These are phyloP conservation scores for Cataglyphis hispanica DNA, from an alignment of 1,140 invertebrate species.

Conservation along the genomic window DNA sequence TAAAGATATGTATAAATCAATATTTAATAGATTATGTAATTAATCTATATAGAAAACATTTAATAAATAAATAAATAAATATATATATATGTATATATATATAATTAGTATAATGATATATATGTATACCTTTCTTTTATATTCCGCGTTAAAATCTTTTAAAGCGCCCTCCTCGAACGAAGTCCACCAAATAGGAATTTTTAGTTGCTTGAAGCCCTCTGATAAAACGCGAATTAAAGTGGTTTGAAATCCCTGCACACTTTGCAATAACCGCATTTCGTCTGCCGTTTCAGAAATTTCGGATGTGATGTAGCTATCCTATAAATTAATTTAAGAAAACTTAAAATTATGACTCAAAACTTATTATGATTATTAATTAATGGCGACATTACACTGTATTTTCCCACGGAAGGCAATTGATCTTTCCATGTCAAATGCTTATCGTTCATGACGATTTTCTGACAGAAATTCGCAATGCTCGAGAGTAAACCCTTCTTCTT, in stretches of 20 bases:
- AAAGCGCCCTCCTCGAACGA: slow-evolving; percentile 80
- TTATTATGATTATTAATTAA: background rate
- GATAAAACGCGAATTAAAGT: slow-evolving; percentile 70
- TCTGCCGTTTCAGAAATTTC: background rate
- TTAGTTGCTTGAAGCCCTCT: slow-evolving; percentile 73
- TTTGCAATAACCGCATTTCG: slow-evolving; percentile 76
- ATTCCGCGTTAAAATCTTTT: slow-evolving; percentile 77
- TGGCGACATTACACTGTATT: slow-evolving; percentile 61
- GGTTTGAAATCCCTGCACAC: slow-evolving; percentile 65
- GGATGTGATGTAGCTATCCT: background rate
- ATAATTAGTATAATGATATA: background rate
- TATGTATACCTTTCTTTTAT: slow-evolving; percentile 74
- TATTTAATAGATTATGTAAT: background rate
- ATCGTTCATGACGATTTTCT: slow-evolving; percentile 72
- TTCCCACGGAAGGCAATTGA: slow-evolving; percentile 72
- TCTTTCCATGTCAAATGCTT: slow-evolving; percentile 64
- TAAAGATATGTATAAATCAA: background rate
- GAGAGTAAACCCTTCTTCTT: slow-evolving; percentile 79
- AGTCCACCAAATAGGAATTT: slow-evolving; percentile 81
- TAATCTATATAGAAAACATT: background rate
- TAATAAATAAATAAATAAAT: background rate
- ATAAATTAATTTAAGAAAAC: slow-evolving; percentile 8
- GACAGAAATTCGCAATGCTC: slow-evolving; percentile 81
- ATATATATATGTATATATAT: no score
- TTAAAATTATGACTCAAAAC: background rate